Conservation (phyloP, 2,113 vertebrate genomes). For the Eonycteris spelaea region DNA sequence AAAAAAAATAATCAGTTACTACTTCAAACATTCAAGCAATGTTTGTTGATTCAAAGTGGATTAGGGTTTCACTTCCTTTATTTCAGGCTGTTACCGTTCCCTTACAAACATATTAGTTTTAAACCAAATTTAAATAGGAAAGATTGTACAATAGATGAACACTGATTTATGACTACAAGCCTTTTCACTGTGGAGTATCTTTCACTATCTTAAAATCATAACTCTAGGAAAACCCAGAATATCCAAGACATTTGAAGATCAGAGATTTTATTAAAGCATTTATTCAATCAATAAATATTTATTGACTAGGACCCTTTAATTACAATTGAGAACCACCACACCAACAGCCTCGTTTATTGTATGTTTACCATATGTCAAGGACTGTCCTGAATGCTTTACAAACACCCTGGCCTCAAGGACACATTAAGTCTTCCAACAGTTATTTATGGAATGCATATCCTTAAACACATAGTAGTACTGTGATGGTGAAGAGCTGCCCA, state of each 20-base stretch:
- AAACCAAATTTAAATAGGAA: background rate
- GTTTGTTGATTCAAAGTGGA: conserved; percentile 38
- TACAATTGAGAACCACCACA: background rate
- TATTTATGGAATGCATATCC: background rate
- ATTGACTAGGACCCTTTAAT: background rate
- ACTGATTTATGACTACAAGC: background rate
- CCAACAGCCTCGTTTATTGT: background rate
- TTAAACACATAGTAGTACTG: too few relatives aligned
- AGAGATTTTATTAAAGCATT: background rate
- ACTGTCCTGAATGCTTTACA: background rate
- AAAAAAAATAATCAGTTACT: conserved; percentile 45
- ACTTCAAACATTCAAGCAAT: background rate
- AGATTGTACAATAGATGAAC: background rate
- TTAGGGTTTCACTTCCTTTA: background rate
- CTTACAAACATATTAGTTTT: background rate
- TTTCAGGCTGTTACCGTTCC: background rate
- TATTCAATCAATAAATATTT: background rate
- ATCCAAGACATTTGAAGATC: background rate
- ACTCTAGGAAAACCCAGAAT: background rate
- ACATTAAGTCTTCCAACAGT: background rate
- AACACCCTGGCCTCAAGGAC: background rate
- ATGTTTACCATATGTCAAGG: background rate
- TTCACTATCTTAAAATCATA: background rate
- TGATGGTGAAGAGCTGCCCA: background rate
- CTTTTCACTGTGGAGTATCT: background rate